These are phyloP conservation scores for Nemapogon koenigi DNA, from an alignment of 2,888 invertebrate genomes.

Conservation along the genomic window DNA sequence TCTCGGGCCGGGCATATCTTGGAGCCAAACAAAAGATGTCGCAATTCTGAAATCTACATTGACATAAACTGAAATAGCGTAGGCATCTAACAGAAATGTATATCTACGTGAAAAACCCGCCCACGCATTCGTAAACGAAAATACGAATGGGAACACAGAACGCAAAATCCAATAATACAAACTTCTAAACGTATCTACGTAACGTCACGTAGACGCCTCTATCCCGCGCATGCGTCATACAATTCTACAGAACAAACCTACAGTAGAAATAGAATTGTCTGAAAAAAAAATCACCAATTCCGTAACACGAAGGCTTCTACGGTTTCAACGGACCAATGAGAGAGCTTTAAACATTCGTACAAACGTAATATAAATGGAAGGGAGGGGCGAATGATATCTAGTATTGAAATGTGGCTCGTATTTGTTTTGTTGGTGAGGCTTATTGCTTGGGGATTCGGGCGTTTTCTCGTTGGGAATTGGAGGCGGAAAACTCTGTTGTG, in stretches of 20 bases:
- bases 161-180: constrained; percentile 58
- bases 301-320: constrained; percentile 60
- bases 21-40: too few species aligned
- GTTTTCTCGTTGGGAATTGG: constrained; percentile 55
- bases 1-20: too few species aligned
- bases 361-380: constrained; percentile 51
- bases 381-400: constrained; percentile 65
- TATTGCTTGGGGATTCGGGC: constrained; percentile 58
- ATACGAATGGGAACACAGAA: constrained; percentile 52
- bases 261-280: constrained; percentile 61
- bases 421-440: constrained; percentile 63
- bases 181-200: constrained; percentile 57
- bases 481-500: constrained; percentile 54
- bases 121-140: constrained; percentile 38
- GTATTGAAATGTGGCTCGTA: constrained; percentile 64
- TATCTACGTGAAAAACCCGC: too few species aligned
- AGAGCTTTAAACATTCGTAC: constrained; percentile 54
- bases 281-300: constrained; percentile 60
- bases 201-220: constrained; percentile 53
- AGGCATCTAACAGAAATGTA: too few species aligned
- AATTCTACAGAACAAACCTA: constrained; percentile 53
- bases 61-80: too few species aligned
- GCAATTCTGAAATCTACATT: too few species aligned
- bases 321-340: constrained; percentile 39
- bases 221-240: constrained; percentile 47